Evolutionary conservation across 1,140 invertebrate genomes (phyloP).

Genomic region (Manduca sexta): DNA sequence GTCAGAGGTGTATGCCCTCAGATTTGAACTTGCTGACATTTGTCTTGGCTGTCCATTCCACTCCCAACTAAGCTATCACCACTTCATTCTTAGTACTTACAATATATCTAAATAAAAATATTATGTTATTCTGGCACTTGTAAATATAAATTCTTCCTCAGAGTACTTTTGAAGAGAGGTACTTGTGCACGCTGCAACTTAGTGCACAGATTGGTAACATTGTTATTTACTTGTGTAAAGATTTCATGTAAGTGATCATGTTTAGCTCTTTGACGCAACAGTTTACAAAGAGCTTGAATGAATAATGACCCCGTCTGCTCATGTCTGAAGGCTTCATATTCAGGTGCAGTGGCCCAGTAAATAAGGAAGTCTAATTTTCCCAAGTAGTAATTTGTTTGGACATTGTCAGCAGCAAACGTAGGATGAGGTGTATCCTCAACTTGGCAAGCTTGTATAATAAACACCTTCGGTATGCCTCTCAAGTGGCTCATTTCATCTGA

Average conservation of each 20-base stretch:
- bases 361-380: slow-evolving; percentile 54
- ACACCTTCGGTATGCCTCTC: slow-evolving; percentile 48
- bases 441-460: slow-evolving; percentile 65
- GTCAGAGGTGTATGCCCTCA: no score
- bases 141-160: slow-evolving; percentile 50
- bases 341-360: slow-evolving; percentile 59
- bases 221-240: slow-evolving; percentile 48
- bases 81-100: no score
- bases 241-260: slow-evolving; percentile 50
- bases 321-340: slow-evolving; percentile 53
- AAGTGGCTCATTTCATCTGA: slow-evolving; percentile 38
- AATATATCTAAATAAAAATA: no score
- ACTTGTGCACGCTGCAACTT: slow-evolving; percentile 38
- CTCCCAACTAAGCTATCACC: no score
- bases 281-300: slow-evolving; percentile 48
- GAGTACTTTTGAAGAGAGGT: slow-evolving; percentile 47
- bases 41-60: no score
- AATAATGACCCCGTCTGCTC: slow-evolving; percentile 47
- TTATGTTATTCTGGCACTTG: no score
- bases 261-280: slow-evolving; percentile 27
- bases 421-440: slow-evolving; percentile 27
- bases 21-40: no score
- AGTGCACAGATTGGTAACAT: slow-evolving; percentile 37
- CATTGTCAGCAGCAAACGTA: slow-evolving; percentile 38
- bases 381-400: slow-evolving; percentile 28